Base-by-base conservation (phyloP, 2,113 vertebrate species). In the Galbula dea region DNA sequence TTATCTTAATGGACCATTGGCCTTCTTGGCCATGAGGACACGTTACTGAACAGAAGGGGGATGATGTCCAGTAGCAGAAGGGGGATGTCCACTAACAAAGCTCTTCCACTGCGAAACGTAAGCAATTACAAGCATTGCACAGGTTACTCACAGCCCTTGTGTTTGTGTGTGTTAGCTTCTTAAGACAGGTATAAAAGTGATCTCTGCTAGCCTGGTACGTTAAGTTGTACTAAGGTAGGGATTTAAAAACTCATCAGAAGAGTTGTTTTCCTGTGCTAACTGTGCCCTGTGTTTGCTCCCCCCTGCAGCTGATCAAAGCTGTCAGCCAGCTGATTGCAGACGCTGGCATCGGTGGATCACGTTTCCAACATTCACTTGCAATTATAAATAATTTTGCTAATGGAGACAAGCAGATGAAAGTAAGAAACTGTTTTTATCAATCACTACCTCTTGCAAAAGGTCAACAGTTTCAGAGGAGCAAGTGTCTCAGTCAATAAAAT, bases 361-460 rank as follows among this genome's bases (percentile, higher is more conserved):
- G 99, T 10, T 99, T 99, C 94, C 99, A 99, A 36, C 99, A 99
- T 95, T 99, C 99, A 4, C 98, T 99, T 10, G 99, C 99, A 82
- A 99, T 99, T 95, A 99, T 99, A 90, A 99, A 99, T 94, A 99
- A 99, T 95, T 99, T 99, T 96, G 99, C 99, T 91, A 99, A 99
- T 71, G 99, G 99, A 96, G 99, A 99, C 95, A 98, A 98, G 48
- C 98, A 98, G 54, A 99, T 99, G 95, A 99, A 98, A 98, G 99
- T 99, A 98, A 98, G 98, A 89, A 91, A 66, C 18, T 21, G 23
- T 23, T 66, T 92, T 61, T 96, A 34, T 88, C 65, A 22, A 8
- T 87, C 27, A 21, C 14, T 86, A 30, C 51, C 15, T 80, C 90
- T 91, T 76, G 48, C 19, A 51, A 91, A 96, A 95, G 85, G 90